Conservation (phyloP, 2,113 vertebrate genomes). For the Sceloporus tristichus region DNA sequence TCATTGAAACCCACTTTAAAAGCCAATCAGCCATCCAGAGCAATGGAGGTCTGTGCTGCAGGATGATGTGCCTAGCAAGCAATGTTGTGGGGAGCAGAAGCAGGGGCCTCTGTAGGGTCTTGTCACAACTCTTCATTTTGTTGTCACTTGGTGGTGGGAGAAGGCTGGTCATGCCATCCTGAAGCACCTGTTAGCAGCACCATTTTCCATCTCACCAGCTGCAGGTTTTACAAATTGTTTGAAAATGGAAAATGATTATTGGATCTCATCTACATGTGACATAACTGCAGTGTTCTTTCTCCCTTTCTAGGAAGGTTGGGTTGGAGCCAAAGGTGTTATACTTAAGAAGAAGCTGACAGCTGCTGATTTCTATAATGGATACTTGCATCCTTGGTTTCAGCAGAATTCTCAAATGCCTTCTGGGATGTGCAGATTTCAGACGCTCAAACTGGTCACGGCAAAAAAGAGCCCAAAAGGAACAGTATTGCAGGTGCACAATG, state of each 20-base stretch:
- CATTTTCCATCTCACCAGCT: no score
- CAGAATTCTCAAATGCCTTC: slow-evolving; percentile 45
- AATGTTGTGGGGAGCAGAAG: not conserved
- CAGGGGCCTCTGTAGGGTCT: no score
- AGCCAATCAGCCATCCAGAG: not conserved
- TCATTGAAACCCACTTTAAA: no score
- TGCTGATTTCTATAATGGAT: slow-evolving; percentile 94
- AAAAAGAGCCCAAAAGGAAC: slow-evolving; percentile 58
- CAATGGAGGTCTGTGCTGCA: not conserved
- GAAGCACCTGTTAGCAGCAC: no score
- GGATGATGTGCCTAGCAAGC: not conserved
- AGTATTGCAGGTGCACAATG: slow-evolving; percentile 10
- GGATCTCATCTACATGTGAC: not conserved
- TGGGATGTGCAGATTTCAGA: slow-evolving; percentile 81
- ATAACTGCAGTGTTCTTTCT: not conserved
- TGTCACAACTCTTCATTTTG: no score
- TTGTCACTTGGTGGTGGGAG: no score
- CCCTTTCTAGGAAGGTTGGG: slow-evolving; percentile 87
- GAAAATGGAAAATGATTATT: not conserved
- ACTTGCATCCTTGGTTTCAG: slow-evolving; percentile 86
- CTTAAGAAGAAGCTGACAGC: slow-evolving; percentile 90
- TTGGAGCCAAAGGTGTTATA: slow-evolving; percentile 84
- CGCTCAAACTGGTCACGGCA: slow-evolving; percentile 63
- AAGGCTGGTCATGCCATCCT: no score
- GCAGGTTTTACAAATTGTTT: not conserved